Percentiles rank a stretch among this genome's conserved stretches.
Conservation (phyloP, 1,140 invertebrate genomes). For the Elysia chlorotica region DNA sequence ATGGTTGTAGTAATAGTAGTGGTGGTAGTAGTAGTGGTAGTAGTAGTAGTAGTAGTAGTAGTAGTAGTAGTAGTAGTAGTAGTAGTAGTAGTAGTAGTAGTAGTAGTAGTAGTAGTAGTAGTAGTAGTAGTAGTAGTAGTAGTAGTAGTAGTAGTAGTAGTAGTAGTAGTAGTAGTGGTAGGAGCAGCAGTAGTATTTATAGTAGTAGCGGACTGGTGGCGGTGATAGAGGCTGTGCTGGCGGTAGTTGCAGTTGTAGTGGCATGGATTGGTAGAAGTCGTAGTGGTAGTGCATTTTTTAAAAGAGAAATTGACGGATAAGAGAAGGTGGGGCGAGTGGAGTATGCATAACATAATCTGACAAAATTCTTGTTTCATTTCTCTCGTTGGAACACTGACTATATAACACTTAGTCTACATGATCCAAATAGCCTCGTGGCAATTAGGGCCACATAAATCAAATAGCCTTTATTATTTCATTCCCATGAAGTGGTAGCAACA, state of each 20-base stretch:
- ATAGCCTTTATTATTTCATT: too few species aligned
- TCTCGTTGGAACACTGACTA: too few species aligned
- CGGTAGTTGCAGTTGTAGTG: constrained; percentile 2
- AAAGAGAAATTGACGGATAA: too few species aligned
- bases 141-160: constrained; percentile 12
- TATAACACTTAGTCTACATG: too few species aligned
- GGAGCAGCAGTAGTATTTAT: constrained; percentile 1
- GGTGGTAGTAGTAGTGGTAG: constrained; percentile 6
- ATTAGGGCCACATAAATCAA: too few species aligned
- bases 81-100: constrained; percentile 9
- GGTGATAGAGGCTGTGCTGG: not conserved
- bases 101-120: constrained; percentile 13
- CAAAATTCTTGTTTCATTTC: too few species aligned
- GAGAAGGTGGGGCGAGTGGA: too few species aligned
- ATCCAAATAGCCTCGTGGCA: too few species aligned
- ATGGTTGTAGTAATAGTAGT: constrained; percentile 6
- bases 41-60: constrained; percentile 11
- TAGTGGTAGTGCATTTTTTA: constrained; percentile 10
- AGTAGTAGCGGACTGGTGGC: constrained; percentile 1
- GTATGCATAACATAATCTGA: too few species aligned
- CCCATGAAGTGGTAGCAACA: too few species aligned
- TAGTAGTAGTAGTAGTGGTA: constrained; percentile 11
- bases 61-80: constrained; percentile 9
- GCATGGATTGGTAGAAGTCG: not conserved
- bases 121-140: constrained; percentile 12